Evolutionary conservation across 1,140 invertebrate species (phyloP).

Genomic region (Mamestra configurata): DNA sequence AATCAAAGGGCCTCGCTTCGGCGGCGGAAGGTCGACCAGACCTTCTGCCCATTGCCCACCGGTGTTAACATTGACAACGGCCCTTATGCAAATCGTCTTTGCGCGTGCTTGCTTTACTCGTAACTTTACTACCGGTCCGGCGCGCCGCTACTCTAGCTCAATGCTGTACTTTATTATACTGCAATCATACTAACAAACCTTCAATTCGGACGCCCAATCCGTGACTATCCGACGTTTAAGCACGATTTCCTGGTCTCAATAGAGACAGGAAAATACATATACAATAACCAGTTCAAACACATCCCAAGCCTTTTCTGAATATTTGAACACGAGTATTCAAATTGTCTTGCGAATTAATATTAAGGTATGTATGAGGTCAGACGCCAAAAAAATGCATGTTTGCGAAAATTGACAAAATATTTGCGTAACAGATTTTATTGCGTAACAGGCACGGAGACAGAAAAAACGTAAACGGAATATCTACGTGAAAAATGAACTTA

Average conservation of each 20-base stretch:
- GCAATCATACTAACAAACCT: conserved; percentile 56
- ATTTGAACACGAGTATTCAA: conserved; percentile 49
- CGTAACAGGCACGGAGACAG: neutral
- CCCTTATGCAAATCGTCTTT: conserved; percentile 80
- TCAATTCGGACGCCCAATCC: conserved; percentile 59
- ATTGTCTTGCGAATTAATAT: conserved; percentile 52
- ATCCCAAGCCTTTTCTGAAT: conserved; percentile 40
- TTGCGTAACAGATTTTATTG: conserved; percentile 42
- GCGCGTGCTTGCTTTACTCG: conserved; percentile 54
- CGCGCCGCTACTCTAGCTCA: conserved; percentile 30
- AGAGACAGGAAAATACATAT: conserved; percentile 43
- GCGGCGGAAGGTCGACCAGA: conserved; percentile 73
- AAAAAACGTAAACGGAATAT: conserved; percentile 1
- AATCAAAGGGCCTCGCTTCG: conserved; percentile 79
- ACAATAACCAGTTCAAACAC: conserved; percentile 20
- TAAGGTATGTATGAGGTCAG: conserved; percentile 45
- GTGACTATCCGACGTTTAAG: conserved; percentile 61
- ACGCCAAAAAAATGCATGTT: conserved; percentile 44
- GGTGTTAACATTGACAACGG: conserved; percentile 74
- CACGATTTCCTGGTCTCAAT: conserved; percentile 61
- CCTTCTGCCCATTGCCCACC: conserved; percentile 73
- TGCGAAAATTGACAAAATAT: conserved; percentile 41
- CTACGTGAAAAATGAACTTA: neutral
- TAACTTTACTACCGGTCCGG: conserved; percentile 52
- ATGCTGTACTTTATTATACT: conserved; percentile 49